These are phyloP conservation scores for Calyptomena viridis DNA, from an alignment of 2,113 vertebrate genomes.

Conservation along the genomic window DNA sequence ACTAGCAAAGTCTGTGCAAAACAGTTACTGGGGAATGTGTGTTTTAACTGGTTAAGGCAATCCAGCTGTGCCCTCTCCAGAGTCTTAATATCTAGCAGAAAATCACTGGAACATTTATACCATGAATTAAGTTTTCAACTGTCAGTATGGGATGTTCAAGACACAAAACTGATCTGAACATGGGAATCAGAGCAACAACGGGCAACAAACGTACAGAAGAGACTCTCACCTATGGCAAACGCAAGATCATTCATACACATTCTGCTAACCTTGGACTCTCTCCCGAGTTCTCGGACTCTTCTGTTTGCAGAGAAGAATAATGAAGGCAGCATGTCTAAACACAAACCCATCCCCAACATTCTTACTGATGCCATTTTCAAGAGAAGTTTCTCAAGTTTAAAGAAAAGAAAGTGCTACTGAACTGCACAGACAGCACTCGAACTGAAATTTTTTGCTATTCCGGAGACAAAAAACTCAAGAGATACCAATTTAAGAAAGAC, in stretches of 20 bases:
- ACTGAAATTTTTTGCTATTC: background rate
- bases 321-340: background rate
- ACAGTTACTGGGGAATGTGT: rapidly evolving
- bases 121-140: background rate
- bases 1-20: background rate
- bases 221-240: background rate
- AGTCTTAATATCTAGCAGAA: background rate
- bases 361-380: background rate
- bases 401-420: background rate
- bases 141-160: background rate
- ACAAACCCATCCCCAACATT: background rate
- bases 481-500: background rate
- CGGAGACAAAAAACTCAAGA: background rate
- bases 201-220: background rate
- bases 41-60: background rate
- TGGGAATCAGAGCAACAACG: background rate
- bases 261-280: background rate
- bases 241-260: background rate
- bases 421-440: background rate
- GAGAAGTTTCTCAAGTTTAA: background rate
- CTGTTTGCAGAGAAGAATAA: background rate
- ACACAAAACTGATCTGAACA: background rate
- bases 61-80: background rate
- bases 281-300: background rate
- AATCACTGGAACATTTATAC: background rate